phyloP scores from a whole-genome alignment of 2,888 invertebrate genomes.

The Alloscopus bannaensis region DNA sequence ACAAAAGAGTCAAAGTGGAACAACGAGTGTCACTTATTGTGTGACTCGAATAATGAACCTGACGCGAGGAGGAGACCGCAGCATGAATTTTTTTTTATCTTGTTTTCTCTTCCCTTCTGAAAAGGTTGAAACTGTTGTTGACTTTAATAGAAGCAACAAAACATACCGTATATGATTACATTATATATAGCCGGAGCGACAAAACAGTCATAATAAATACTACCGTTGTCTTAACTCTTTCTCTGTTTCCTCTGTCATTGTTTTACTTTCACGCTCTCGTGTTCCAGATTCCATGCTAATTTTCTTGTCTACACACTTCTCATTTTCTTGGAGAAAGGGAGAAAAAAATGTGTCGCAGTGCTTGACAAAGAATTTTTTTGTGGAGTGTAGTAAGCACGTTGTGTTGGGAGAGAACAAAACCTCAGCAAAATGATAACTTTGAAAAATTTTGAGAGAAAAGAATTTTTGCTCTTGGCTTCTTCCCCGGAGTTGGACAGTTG shows the following conservation, averaged over 20 bases:
- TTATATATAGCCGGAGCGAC: not conserved
- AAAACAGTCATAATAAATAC: conserved; percentile 1
- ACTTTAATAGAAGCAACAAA: not conserved
- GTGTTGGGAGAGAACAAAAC: not conserved
- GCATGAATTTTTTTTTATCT: conserved; percentile 32
- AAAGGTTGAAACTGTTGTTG: not conserved
- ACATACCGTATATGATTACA: not conserved
- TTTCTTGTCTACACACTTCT: conserved; percentile 21
- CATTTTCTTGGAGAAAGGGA: conserved; percentile 12
- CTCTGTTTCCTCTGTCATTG: conserved; percentile 2
- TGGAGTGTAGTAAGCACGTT: too few relatives aligned
- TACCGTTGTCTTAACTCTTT: not conserved
- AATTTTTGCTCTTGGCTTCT: too few relatives aligned
- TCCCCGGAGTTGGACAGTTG: conserved; percentile 22
- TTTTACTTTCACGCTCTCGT: not conserved
- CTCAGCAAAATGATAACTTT: conserved; percentile 4
- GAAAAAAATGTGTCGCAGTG: conserved; percentile 2
- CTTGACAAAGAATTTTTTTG: not conserved
- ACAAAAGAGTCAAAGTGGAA: conserved; percentile 17
- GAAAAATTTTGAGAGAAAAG: conserved; percentile 1
- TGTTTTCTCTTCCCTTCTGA: not conserved
- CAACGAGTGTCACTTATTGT: conserved; percentile 36
- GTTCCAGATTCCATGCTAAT: conserved; percentile 27
- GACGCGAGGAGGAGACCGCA: conserved; percentile 37
- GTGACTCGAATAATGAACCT: not conserved